Evolutionary conservation across 2,113 vertebrate species (phyloP), one percentile per base, ranked within the genome.

Genomic region (Rhabdornis inornatus): DNA sequence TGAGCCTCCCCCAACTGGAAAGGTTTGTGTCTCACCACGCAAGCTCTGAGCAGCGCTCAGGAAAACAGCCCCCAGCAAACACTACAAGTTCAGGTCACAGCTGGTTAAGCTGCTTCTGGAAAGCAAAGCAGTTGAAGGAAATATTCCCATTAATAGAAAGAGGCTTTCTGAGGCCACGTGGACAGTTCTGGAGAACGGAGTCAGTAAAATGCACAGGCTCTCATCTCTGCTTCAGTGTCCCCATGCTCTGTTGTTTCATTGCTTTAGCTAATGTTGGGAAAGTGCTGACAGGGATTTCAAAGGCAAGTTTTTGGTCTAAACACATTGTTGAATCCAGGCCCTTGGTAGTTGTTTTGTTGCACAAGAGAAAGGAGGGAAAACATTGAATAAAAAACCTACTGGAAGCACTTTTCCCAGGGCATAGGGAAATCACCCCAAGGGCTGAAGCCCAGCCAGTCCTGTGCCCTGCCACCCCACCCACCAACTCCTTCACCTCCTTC

Each of bases 271-370:
- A 92, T 40, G 47, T 37, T 87, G 83, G 72, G 64, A 70, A 94
- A 95, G 86, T 33, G 80, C 56, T 93, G 94, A 97, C 95, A 93
- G 69, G 60, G 86, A 74, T 89, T 97, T 95, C 92, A 93, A 94
- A 96, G 86, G 60, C 89, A 86, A 65, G 13, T 70, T 93, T 89
- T 5, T 30, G 78, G 69, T 71, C 89, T 87, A 87, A 89, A 81
- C 63, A 75, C 64, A 87, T 66, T 84, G 86, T 56, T 81, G 64
- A 95, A 91, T 71, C 40, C 76, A 89, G 53, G 69, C 83, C 69
- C 74, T 89, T 69, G 25, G 72, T 95, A 81, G 86, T 31, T 91
- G 56, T 75, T 82, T 82, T 66, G 59, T 83, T 89, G 66, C 89
- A 95, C 83, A 95, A 96, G 89, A 91, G 81, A 93, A 94, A 82